A percentile compares a stretch with the other conserved stretches of the same genome.
These are phyloP conservation scores for Illadopsis cleaveri DNA, from an alignment of 2,113 vertebrate genomes.

Conservation along the genomic window DNA sequence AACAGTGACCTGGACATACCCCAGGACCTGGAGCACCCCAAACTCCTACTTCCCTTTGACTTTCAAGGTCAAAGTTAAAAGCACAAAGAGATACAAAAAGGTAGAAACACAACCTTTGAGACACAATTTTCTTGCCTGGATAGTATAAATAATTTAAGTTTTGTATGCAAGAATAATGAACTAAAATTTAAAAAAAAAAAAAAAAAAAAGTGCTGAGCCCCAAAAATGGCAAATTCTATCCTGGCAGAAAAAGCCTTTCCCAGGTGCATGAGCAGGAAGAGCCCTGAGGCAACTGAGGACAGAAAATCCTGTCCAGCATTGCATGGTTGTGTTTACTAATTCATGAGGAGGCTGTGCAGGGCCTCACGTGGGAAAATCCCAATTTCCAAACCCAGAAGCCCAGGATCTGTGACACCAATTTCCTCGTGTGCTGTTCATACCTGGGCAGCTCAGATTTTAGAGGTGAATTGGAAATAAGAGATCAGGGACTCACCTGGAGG, in stretches of 20 bases:
- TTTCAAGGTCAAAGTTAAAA: conserved; percentile 60
- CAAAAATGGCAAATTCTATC: background rate
- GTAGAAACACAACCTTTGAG: background rate
- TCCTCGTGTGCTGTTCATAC: background rate
- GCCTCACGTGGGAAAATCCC: conserved; percentile 13
- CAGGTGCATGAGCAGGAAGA: background rate
- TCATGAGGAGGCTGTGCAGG: background rate
- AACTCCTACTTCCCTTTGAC: conserved; percentile 76
- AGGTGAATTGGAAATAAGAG: background rate
- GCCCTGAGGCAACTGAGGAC: background rate
- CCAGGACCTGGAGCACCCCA: conserved; percentile 73
- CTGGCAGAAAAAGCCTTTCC: background rate
- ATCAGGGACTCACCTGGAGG: background rate
- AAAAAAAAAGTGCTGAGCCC: background rate
- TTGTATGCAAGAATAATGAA: background rate
- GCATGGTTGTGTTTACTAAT: background rate
- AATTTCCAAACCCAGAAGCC: background rate
- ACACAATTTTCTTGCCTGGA: background rate
- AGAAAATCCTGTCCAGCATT: background rate
- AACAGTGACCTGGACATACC: conserved; percentile 75
- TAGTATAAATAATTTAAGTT: background rate
- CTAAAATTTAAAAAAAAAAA: background rate
- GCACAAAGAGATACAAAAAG: background rate
- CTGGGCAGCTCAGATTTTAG: background rate
- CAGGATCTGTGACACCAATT: background rate